Conservation (phyloP, 2,888 invertebrate genomes). For the Mythimna impura region DNA sequence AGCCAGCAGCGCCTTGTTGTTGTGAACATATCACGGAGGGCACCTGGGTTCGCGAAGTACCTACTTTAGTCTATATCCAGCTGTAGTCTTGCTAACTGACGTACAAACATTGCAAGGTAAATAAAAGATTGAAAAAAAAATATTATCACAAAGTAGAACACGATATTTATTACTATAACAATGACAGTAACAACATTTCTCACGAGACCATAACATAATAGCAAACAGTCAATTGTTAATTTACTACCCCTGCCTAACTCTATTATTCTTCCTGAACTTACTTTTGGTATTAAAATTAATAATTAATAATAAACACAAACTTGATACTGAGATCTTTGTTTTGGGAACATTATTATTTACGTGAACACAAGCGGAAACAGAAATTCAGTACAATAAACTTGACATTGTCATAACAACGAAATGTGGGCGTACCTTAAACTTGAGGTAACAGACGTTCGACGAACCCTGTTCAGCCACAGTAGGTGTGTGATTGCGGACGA, state of each 20-base stretch:
- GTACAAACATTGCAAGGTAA: neutral
- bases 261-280: constrained; percentile 31
- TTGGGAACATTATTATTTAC: too few relatives aligned
- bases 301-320: constrained; percentile 31
- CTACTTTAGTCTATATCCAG: too few relatives aligned
- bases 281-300: constrained; percentile 31
- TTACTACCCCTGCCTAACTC: constrained; percentile 7
- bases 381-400: neutral
- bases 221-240: constrained; percentile 36
- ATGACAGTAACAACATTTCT: neutral
- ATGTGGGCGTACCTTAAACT: neutral
- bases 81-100: too few relatives aligned
- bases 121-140: neutral
- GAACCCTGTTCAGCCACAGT: too few relatives aligned
- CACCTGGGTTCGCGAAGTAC: too few relatives aligned
- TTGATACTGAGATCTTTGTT: constrained; percentile 8
- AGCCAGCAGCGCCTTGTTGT: too few relatives aligned
- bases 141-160: neutral
- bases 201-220: constrained; percentile 14
- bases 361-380: neutral
- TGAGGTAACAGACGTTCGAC: accelerated
- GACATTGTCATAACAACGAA: neutral
- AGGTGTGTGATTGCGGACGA: too few relatives aligned
- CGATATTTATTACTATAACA: neutral
- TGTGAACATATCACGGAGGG: too few relatives aligned